Evolutionary conservation across 2,888 invertebrate species (phyloP).

Genomic region (Nyleta sp.): DNA sequence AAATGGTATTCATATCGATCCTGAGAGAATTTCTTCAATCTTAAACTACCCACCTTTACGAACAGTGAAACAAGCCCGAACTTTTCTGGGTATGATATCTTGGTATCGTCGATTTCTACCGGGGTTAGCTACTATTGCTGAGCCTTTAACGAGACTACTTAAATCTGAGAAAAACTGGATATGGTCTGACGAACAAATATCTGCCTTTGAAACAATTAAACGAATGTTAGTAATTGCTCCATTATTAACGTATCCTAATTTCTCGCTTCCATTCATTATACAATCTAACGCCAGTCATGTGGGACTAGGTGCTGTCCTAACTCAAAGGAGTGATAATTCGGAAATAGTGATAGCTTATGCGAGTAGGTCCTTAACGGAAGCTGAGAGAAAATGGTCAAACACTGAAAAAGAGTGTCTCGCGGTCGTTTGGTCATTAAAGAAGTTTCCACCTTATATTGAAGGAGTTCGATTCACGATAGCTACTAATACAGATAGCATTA

Average conservation of each 20-base stretch:
- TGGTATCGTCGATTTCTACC: slow-evolving; percentile 69
- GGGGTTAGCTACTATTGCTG: slow-evolving; percentile 59
- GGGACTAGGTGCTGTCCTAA: too few species aligned
- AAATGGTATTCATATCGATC: slow-evolving; percentile 22
- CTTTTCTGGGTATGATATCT: slow-evolving; percentile 70
- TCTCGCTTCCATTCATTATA: too few species aligned
- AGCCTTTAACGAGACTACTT: slow-evolving; percentile 66
- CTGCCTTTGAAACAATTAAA: neutral
- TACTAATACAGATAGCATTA: too few species aligned
- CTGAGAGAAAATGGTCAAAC: too few species aligned
- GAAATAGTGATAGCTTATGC: too few species aligned
- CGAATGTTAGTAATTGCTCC: neutral
- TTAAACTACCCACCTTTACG: slow-evolving; percentile 56
- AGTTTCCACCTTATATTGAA: too few species aligned
- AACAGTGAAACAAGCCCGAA: slow-evolving; percentile 58
- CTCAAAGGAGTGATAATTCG: too few species aligned
- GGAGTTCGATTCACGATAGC: too few species aligned
- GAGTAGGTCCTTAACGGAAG: too few species aligned
- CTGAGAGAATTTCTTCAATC: slow-evolving; percentile 32
- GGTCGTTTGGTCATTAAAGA: too few species aligned
- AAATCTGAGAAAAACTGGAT: slow-evolving; percentile 59
- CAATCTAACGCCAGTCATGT: too few species aligned
- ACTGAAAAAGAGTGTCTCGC: too few species aligned
- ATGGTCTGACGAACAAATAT: slow-evolving; percentile 42
- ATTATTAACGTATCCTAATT: neutral